Base-by-base conservation (phyloP, 1,140 invertebrate genomes). In the Arctopsyche grandis region DNA sequence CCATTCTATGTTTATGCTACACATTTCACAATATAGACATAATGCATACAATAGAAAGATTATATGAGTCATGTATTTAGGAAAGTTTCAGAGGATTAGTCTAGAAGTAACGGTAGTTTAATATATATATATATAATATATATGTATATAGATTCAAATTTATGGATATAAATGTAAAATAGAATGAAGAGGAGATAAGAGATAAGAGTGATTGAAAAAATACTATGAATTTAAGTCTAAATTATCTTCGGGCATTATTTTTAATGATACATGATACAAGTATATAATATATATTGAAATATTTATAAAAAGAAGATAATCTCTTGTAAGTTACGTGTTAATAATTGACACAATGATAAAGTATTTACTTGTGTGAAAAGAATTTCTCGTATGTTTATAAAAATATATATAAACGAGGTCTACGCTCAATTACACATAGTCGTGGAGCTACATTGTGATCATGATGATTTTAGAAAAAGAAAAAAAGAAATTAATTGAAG, bases 291-390 rank as follows among this genome's bases (percentile, higher is more conserved):
- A 63, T 29, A 44, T 44, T 22, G 5, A 22, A 71, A 9, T 52
- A 44, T 44, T 52, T 71, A 46, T 46, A 22, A 46, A 71, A 46
- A 9, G 22, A 46, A 9, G 19, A 46, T 71, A 46, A 52, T 75
- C 73, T 75, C 56, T 66, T n/a, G 26, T 78, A 48, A 77, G 60
- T 73, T 78, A 80, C 26, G 69, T 71, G 22, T 56, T 81, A 81
- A 75, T 81, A 81, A 81, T 81, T 81, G 80, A 81, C 80, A 76
- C 63, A 81, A 81, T 81, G 48, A 81, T 79, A 29, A 66, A 60
- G 56, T 60, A 60, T 60, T 60, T 60, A 60, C 9, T 22, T 26
- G 21, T 66, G 63, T 66, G n/a, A 22, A 66, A 26, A 26, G 12
- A 66, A 52, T 66, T 66, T 66, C 16, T 52, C 16, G 10, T 14